These are phyloP conservation scores for Dunckerocampus dactyliophorus DNA, from an alignment of 2,113 vertebrate genomes.

Conservation along the genomic window DNA sequence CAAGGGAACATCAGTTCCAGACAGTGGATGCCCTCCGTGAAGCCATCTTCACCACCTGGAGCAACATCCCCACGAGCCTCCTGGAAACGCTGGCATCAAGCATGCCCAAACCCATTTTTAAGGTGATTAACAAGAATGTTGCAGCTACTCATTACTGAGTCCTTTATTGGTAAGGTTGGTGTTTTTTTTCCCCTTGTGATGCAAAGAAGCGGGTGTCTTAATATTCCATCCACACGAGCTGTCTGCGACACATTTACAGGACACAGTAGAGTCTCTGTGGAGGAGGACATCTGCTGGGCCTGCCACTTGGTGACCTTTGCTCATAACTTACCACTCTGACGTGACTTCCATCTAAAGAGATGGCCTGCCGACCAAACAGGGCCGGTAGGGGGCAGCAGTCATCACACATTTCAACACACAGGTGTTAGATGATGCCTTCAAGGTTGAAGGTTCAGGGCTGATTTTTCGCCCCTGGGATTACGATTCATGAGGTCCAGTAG, in stretches of 20 bases:
- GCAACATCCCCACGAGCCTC: no score
- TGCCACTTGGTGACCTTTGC: constrained; percentile 1
- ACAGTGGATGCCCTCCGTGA: no score
- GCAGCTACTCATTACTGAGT: no score
- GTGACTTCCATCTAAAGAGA: neutral
- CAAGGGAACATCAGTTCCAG: no score
- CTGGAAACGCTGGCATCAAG: no score
- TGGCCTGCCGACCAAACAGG: neutral
- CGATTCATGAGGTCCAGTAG: constrained; percentile 14
- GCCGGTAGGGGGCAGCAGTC: constrained; percentile 47
- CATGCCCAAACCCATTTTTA: no score
- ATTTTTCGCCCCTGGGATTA: constrained; percentile 23
- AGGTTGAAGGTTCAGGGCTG: constrained; percentile 2
- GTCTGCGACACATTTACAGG: neutral
- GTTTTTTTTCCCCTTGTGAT: neutral
- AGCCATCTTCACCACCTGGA: no score
- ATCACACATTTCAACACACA: neutral
- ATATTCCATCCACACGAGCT: neutral
- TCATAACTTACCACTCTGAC: neutral
- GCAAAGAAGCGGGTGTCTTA: neutral
- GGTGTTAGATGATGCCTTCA: neutral
- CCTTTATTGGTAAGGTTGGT: no score
- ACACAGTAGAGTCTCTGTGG: neutral
- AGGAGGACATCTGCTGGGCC: constrained; percentile 1
- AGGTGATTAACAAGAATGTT: no score